Evolutionary conservation across 37 sponge, comb jelly and placozoan genomes (phyloP).

Genomic region (Cliona cf. orientalis): DNA sequence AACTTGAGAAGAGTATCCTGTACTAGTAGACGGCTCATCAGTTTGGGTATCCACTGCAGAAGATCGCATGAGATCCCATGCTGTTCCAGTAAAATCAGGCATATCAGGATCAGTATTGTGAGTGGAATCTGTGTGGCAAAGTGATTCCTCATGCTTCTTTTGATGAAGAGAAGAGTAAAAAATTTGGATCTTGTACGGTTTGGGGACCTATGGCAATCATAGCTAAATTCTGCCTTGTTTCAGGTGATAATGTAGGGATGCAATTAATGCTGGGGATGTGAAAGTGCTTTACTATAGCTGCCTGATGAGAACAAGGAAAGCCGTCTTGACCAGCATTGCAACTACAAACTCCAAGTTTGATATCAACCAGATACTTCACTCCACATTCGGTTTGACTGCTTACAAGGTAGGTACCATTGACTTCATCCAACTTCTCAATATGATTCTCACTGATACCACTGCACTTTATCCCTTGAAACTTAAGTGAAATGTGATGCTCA

Average conservation of each 20-base stretch:
- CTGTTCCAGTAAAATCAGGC: background rate
- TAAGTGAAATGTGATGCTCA: conserved; percentile 16
- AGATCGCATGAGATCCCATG: background rate
- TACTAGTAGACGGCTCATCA: background rate
- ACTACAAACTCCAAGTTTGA: conserved; percentile 37
- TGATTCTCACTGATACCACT: background rate
- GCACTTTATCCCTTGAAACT: conserved; percentile 23
- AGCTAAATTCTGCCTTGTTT: conserved; percentile 1
- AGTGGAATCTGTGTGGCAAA: background rate
- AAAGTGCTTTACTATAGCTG: conserved; percentile 11
- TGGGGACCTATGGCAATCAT: background rate
- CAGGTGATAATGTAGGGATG: conserved; percentile 9
- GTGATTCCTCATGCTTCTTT: background rate
- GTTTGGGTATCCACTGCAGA: conserved; percentile 2
- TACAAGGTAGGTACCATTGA: conserved; percentile 5
- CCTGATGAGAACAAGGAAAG: conserved; percentile 14
- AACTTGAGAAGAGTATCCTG: background rate
- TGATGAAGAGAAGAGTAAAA: conserved; percentile 14
- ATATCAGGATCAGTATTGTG: background rate
- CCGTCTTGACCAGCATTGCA: conserved; percentile 45
- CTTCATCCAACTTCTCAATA: conserved; percentile 21
- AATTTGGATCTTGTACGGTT: background rate
- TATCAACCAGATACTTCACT: conserved; percentile 38
- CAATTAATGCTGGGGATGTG: conserved; percentile 1
- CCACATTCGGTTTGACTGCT: conserved; percentile 33